phyloP scores from a whole-genome alignment of 1,140 invertebrate genomes.

The Hycleus cichorii region DNA sequence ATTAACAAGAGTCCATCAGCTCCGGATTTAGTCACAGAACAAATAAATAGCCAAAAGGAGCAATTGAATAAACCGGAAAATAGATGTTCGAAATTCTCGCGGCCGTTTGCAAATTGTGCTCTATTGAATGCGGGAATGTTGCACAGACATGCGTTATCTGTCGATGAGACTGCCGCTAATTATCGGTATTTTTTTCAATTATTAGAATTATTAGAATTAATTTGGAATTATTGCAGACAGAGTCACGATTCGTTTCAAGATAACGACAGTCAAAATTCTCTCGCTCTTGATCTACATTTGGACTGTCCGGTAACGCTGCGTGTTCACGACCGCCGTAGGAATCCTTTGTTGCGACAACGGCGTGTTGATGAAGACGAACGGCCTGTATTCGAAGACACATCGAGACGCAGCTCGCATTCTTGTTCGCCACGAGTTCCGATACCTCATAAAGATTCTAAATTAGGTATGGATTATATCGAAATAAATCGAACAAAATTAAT shows the following conservation, averaged over 20 bases:
- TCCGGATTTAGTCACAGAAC: slow-evolving; percentile 30
- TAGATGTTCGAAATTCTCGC: slow-evolving; percentile 8
- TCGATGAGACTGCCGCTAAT: slow-evolving; percentile 47
- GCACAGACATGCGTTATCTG: slow-evolving; percentile 53
- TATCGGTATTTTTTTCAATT: slow-evolving; percentile 35
- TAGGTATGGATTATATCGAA: neutral
- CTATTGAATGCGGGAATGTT: slow-evolving; percentile 50
- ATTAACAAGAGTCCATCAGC: slow-evolving; percentile 39
- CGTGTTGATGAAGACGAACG: slow-evolving; percentile 59
- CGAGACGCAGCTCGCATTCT: slow-evolving; percentile 31
- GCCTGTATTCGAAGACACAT: slow-evolving; percentile 13
- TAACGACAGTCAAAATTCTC: slow-evolving; percentile 56
- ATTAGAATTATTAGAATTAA: neutral
- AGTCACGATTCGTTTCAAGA: slow-evolving; percentile 47
- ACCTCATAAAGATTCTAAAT: slow-evolving; percentile 12
- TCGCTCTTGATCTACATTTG: slow-evolving; percentile 65
- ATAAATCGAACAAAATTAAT: neutral
- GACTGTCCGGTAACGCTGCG: slow-evolving; percentile 60
- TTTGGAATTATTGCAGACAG: slow-evolving; percentile 27
- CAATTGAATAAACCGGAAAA: slow-evolving; percentile 27
- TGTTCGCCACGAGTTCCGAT: slow-evolving; percentile 22
- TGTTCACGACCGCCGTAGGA: slow-evolving; percentile 58
- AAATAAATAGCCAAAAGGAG: slow-evolving; percentile 10
- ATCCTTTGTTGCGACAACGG: slow-evolving; percentile 65
- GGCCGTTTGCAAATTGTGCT: slow-evolving; percentile 43